Evolutionary conservation across 2,113 vertebrate species (phyloP), one percentile per base, ranked within the genome.

Genomic region (Poeciliopsis retropinna): DNA sequence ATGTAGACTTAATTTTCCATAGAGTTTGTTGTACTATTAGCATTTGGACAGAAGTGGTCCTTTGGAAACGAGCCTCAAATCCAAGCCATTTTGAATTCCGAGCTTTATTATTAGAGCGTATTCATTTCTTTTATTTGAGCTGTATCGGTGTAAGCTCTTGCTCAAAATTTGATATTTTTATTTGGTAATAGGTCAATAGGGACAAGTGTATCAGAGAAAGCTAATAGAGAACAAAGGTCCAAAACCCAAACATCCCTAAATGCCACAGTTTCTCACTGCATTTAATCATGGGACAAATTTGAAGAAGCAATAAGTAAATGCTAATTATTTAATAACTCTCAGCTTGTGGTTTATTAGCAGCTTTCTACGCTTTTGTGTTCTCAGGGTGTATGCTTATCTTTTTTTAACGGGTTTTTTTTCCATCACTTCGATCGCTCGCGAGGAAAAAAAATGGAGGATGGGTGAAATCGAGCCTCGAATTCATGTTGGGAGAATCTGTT

Each of bases 401-500:
- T 39, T 41, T 41, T 68, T 67, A 63, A 37, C 34, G 10, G 34
- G 10, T n/a, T 67, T 54, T 81, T 80, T 68, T 64, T 70, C 62
- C 72, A 80, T 81, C 60, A 64, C 80, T 78, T 44, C 74, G 54
- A 89, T 86, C 75, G 69, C 76, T 34, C 44, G 57, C 78, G 68
- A 69, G 51, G 51, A 9, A 1, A 25, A 54, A 85, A 77, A 76
- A 51, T 65, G 25, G 64, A 70, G 70, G 79, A 70, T 70, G 77
- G 83, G 75, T 72, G 39, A 65, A 51, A 71, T 63, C 73, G 81
- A 88, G 76, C 70, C 62, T n/a, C 76, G 72, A 70, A 84, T 82
- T 82, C 47, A 54, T 65, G 57, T 76, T 70, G 54, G 9, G 47
- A 72, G 72, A 70, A 57, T 73, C 69, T 81, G 17, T 44, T 77